Evolutionary conservation across 2,888 invertebrate species (phyloP), one percentile per base, ranked within the genome.

Genomic region (Anodontia alba): DNA sequence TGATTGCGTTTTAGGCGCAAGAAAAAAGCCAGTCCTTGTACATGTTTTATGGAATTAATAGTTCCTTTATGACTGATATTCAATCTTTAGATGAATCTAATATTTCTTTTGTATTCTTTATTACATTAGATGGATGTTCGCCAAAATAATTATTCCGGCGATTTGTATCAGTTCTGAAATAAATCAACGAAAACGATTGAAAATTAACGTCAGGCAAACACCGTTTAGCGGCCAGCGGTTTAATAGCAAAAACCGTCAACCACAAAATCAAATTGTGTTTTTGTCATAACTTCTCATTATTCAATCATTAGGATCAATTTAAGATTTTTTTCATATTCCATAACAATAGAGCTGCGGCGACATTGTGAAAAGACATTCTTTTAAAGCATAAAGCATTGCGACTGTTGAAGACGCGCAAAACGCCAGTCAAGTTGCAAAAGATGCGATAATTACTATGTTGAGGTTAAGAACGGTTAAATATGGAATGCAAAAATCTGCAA

Each of bases 301-400:
- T 76, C 78, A 84, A 73, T 84, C 78, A 76, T 84, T 84, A 84
- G 78, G 70, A 76, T 67, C 69, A 80, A 75, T 76, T 84, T 84
- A 81, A 62, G 62, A 62, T 33, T 62, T 62, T 57, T 62, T 33
- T 62, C 17, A 62, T 62, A 62, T 62, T 62, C 62, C n/a, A 62
- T 62, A 20, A 62, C 62, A 62, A 62, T 54, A 26, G 54, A 54
- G 15, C 10, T 8, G 33, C 17, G 20, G 62, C 33, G 33, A 31
- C 17, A 62, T 62, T 33, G 20, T 8, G 15, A 62, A 62, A 62
- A 62, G 62, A 33, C 33, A 33, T 62, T 62, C n/a, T n/a, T 62
- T 10, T 12, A 62, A 62, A 33, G 29, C 33, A 62, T 62, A 29
- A 62, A 33, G 31, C 33, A 62, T 26, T 26, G 54, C 20, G 31